Percentiles rank a stretch among this genome's conserved stretches.
phyloP scores from a whole-genome alignment of 2,113 vertebrate species.

The Chaenocephalus aceratus region DNA sequence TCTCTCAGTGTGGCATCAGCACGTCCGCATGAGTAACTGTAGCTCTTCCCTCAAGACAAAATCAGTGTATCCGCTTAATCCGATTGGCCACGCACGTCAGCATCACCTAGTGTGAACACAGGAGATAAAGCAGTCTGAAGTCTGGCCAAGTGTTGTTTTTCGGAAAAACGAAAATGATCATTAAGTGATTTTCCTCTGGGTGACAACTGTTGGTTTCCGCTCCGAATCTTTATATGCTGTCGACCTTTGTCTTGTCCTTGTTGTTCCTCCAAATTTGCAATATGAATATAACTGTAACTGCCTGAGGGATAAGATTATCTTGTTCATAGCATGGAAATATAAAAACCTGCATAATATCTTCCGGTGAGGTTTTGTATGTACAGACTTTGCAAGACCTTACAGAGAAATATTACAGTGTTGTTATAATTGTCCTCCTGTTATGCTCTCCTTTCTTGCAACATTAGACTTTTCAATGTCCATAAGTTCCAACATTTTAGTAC shows the following conservation, averaged over 20 bases:
- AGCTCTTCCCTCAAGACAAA: slow-evolving; percentile 62
- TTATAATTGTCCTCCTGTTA: not conserved
- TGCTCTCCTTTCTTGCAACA: too few relatives aligned
- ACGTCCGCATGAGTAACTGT: slow-evolving; percentile 50
- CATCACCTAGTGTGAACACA: slow-evolving; percentile 68
- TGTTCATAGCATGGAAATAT: not conserved
- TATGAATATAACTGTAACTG: not conserved
- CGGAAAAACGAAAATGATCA: slow-evolving; percentile 40
- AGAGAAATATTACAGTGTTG: not conserved
- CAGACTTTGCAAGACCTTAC: not conserved
- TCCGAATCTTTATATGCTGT: slow-evolving; percentile 45
- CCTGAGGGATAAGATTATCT: slow-evolving; percentile 3
- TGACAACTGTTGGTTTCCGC: slow-evolving; percentile 54
- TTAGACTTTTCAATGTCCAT: too few relatives aligned
- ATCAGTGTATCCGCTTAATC: slow-evolving; percentile 62
- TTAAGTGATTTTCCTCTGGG: slow-evolving; percentile 54
- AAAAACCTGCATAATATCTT: not conserved
- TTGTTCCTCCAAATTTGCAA: slow-evolving; percentile 12
- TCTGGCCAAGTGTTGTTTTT: slow-evolving; percentile 56
- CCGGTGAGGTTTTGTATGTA: not conserved
- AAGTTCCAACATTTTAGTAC: too few relatives aligned
- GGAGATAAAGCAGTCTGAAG: slow-evolving; percentile 71
- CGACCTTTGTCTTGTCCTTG: slow-evolving; percentile 32
- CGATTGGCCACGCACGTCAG: slow-evolving; percentile 67
- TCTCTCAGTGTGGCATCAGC: slow-evolving; percentile 44